Percentiles rank a stretch among this genome's conserved stretches.
Evolutionary conservation across 2,888 invertebrate species (phyloP).

Genomic region (Rhagonycha lutea): DNA sequence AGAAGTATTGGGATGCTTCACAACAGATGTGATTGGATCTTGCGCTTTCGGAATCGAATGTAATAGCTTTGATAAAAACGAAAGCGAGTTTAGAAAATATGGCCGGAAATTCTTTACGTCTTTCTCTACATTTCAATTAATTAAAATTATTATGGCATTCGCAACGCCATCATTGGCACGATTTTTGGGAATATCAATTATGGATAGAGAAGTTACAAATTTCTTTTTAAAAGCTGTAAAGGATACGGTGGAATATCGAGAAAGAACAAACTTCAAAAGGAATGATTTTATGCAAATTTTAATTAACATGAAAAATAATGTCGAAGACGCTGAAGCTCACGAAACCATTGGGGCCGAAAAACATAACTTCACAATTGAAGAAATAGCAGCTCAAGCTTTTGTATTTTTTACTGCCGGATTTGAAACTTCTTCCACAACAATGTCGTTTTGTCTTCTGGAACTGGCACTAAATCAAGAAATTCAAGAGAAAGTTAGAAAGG

Average conservation of each 20-base stretch:
- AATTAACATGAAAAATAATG: constrained; percentile 51
- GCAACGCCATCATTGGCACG: neutral
- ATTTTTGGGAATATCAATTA: neutral
- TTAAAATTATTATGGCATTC: constrained; percentile 10
- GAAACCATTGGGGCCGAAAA: neutral
- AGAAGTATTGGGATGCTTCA: constrained; percentile 59
- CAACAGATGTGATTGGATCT: constrained; percentile 63
- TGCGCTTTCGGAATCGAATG: constrained; percentile 65
- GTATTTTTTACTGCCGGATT: constrained; percentile 47
- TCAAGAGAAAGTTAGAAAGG: constrained; percentile 53
- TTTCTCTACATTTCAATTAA: constrained; percentile 4
- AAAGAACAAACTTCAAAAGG: constrained; percentile 53
- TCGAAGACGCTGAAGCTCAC: neutral
- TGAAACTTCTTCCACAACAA: constrained; percentile 50
- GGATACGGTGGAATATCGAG: constrained; percentile 54
- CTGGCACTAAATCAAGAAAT: constrained; percentile 55
- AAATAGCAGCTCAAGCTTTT: constrained; percentile 39
- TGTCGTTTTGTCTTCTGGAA: constrained; percentile 57
- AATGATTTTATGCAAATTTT: constrained; percentile 62
- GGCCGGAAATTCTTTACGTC: constrained; percentile 30
- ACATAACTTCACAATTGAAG: constrained; percentile 13
- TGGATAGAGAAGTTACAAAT: constrained; percentile 19
- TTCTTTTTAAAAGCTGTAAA: constrained; percentile 56
- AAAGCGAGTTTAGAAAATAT: constrained; percentile 55
- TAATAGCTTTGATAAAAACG: constrained; percentile 59